Percentiles rank a stretch among this genome's conserved stretches.
Evolutionary conservation across 2,113 vertebrate species (phyloP).

Genomic region (Lepus americanus): DNA sequence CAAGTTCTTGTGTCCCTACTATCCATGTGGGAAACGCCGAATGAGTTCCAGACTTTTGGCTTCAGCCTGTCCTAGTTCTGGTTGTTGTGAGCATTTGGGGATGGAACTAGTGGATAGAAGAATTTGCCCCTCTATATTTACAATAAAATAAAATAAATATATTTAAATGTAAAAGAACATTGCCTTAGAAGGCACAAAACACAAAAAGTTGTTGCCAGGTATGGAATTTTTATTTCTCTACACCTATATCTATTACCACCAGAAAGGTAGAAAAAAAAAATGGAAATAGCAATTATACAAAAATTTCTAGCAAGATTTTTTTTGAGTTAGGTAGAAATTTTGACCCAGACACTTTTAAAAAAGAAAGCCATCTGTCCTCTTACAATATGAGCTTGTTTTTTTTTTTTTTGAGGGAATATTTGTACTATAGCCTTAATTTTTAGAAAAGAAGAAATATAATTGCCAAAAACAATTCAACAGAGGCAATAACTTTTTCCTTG

Average conservation of each 20-base stretch:
- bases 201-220: neutral
- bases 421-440: conserved; percentile 47
- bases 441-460: neutral
- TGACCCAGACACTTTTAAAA: neutral
- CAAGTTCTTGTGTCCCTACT: too few relatives aligned
- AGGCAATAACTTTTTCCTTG: neutral
- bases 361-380: conserved; percentile 1
- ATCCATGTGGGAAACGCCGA: too few relatives aligned
- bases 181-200: neutral
- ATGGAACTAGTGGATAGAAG: too few relatives aligned
- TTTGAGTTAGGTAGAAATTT: conserved; percentile 13
- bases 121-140: too few relatives aligned
- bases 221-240: neutral
- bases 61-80: too few relatives aligned
- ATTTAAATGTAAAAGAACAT: too few relatives aligned
- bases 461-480: neutral
- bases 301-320: neutral
- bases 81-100: too few relatives aligned
- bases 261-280: neutral
- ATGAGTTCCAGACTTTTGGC: too few relatives aligned
- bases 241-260: neutral
- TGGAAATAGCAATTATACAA: neutral
- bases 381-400: neutral
- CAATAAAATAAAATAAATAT: neutral
- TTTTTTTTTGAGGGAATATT: neutral